These are phyloP conservation scores for Acromyrmex heyeri DNA, from an alignment of 1,140 invertebrate species.

Conservation along the genomic window DNA sequence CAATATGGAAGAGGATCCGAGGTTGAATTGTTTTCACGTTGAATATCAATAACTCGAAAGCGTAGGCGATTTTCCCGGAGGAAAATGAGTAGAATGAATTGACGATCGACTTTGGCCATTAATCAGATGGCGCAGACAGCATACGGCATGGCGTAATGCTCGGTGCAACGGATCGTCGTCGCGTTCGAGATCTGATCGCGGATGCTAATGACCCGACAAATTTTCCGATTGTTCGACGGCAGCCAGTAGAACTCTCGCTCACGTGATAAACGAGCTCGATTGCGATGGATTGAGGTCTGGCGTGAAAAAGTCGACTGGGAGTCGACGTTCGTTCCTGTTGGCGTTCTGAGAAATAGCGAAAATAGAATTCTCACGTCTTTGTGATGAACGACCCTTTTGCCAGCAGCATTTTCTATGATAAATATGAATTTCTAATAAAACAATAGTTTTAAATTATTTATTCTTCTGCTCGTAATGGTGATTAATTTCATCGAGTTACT, in stretches of 20 bases:
- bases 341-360: slow-evolving; percentile 5
- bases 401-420: not conserved
- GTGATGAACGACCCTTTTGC: not conserved
- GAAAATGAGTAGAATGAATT: slow-evolving; percentile 8
- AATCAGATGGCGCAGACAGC: slow-evolving; percentile 59
- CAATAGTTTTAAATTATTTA: not conserved
- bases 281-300: slow-evolving; percentile 43
- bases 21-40: slow-evolving; percentile 20
- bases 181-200: slow-evolving; percentile 28
- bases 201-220: slow-evolving; percentile 74
- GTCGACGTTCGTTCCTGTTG: slow-evolving; percentile 34
- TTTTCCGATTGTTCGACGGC: slow-evolving; percentile 68
- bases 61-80: not conserved
- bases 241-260: not conserved
- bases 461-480: not conserved
- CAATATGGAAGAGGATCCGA: not conserved
- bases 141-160: slow-evolving; percentile 34
- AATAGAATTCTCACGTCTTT: slow-evolving; percentile 43
- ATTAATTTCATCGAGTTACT: not conserved
- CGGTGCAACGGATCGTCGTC: slow-evolving; percentile 19
- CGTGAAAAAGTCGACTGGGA: slow-evolving; percentile 27
- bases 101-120: slow-evolving; percentile 42
- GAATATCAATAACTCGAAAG: slow-evolving; percentile 26
- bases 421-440: not conserved
- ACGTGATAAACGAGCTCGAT: slow-evolving; percentile 62